Evolutionary conservation across 2,797 vertebrate genomes (phyloP), one percentile per base, ranked within the genome.

Genomic region (Pygocentrus nattereri): DNA sequence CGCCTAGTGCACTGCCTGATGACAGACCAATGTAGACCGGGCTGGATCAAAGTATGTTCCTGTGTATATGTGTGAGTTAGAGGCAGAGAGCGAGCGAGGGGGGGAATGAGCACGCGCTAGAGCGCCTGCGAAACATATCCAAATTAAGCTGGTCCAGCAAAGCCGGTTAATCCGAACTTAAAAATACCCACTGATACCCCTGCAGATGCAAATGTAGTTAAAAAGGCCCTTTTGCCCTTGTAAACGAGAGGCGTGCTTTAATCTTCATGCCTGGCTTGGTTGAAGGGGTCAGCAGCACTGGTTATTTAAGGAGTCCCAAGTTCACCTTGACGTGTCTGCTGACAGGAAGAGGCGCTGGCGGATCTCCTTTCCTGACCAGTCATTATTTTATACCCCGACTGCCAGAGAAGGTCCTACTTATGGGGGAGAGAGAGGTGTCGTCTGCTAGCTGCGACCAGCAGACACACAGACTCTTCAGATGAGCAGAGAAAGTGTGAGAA

Each of bases 321-420:
- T 95, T 95, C 93, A 95, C 93, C 94, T 95, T 95, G 94, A 94
- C 91, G 88, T 94, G 87, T 89, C 90, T 88, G 93, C 90, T 94
- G 94, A 95, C 93, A 95, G 94, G 93, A 94, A 94, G 91, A 92
- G 90, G 83, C 88, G 84, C 83, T 81, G 82, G 88, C 88, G 86
- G 91, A 94, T 95, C 92, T 90, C 85, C 91, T 95, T 95, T 93
- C 94, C 90, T 90, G 82, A 75, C 85, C 85, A 50, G 72, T 89
- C 92, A 94, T 94, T 92, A 88, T 90, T 90, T 94, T 92, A 90
- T 91, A 85, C 87, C 69, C 83, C 92, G 94, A 93, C 92, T 95
- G 94, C 92, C 92, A 91, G 89, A 77, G 84, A 83, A 87, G 89
- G 85, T 88, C 88, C 89, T 88, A 80, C 87, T 88, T 31, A 67